Evolutionary conservation across 2,797 vertebrate genomes (phyloP).

Genomic region (Rhyacichthys aspro): DNA sequence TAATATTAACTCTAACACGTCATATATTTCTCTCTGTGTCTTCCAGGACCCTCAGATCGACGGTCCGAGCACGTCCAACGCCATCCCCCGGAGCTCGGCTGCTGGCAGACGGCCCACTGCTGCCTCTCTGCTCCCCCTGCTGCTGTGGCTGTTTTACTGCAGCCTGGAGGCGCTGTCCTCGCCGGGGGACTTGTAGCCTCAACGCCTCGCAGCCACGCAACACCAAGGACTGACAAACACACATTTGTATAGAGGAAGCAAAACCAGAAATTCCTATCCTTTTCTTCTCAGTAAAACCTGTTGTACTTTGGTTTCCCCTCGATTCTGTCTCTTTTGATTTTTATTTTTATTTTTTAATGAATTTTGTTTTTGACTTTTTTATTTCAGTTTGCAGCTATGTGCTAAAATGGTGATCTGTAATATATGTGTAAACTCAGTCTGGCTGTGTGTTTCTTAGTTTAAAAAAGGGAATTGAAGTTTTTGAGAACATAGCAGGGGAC

Average conservation of each 20-base stretch:
- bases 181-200: constrained; percentile 69
- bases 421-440: constrained; percentile 59
- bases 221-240: constrained; percentile 67
- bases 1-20: too few relatives aligned
- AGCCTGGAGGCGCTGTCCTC: constrained; percentile 32
- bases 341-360: constrained; percentile 35
- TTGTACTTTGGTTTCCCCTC: constrained; percentile 61
- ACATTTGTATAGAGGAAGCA: constrained; percentile 77
- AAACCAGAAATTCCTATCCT: constrained; percentile 59
- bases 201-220: constrained; percentile 33
- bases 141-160: constrained; percentile 73
- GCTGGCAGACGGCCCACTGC: constrained; percentile 35
- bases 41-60: constrained; percentile 76
- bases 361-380: constrained; percentile 41
- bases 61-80: constrained; percentile 73
- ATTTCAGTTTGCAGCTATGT: constrained; percentile 65
- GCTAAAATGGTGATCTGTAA: constrained; percentile 62
- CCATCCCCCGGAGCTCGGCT: constrained; percentile 67
- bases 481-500: constrained; percentile 35
- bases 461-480: constrained; percentile 30
- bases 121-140: constrained; percentile 67
- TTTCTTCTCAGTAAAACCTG: constrained; percentile 71
- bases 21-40: not conserved
- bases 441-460: constrained; percentile 41
- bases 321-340: not conserved